Percentiles rank a stretch among this genome's conserved stretches.
Evolutionary conservation across 2,113 vertebrate species (phyloP).

Genomic region (Rhodinocichla rosea): DNA sequence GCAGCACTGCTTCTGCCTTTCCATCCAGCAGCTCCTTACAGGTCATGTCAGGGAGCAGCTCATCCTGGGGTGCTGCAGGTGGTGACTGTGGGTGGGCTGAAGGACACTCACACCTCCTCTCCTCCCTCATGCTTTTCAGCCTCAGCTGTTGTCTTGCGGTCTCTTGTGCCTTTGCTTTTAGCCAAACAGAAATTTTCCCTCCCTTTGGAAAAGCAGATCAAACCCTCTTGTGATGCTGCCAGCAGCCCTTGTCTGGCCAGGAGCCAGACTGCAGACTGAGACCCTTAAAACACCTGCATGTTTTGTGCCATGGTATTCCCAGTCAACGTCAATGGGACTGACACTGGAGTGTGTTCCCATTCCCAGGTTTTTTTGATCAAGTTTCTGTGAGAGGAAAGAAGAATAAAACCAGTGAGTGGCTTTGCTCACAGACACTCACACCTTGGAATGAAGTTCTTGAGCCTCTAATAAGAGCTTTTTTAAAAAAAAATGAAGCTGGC

Average conservation of each 20-base stretch:
- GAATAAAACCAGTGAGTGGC: not conserved
- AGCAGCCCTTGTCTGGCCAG: not conserved
- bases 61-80: rapidly evolving
- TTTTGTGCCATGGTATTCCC: not conserved
- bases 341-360: rapidly evolving
- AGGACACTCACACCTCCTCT: not conserved
- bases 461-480: not conserved
- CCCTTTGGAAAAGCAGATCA: not conserved
- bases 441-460: not conserved
- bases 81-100: not conserved
- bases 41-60: rapidly evolving
- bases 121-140: not conserved
- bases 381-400: not conserved
- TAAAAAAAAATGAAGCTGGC: not conserved
- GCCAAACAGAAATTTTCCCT: not conserved
- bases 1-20: not conserved
- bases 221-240: not conserved
- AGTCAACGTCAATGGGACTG: rapidly evolving
- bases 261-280: not conserved
- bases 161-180: not conserved
- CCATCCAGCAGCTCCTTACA: rapidly evolving
- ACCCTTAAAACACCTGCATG: not conserved
- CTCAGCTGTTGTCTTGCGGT: not conserved
- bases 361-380: not conserved
- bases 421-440: not conserved